Percentiles rank a stretch among this genome's conserved stretches.
Conservation (phyloP, 2,888 invertebrate species). For the Spodoptera exigua region DNA sequence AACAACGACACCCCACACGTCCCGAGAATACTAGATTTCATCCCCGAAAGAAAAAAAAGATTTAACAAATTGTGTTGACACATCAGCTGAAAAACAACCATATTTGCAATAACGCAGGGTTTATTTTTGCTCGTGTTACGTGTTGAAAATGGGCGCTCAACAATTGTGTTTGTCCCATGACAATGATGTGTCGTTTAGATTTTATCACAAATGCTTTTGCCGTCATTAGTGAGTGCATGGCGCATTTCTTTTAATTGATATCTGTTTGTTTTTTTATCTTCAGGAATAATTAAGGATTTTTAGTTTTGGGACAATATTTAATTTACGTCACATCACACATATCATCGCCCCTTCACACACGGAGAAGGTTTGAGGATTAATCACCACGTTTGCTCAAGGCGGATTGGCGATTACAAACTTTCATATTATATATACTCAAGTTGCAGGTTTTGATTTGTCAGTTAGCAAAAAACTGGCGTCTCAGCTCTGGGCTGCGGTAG, state of each 20-base stretch:
- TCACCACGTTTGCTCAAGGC: no score
- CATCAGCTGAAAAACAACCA: slow-evolving; percentile 20
- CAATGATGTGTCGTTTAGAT: slow-evolving; percentile 77
- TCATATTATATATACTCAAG: no score
- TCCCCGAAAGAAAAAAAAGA: slow-evolving; percentile 56
- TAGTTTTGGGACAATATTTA: slow-evolving; percentile 35
- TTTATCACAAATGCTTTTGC: slow-evolving; percentile 73
- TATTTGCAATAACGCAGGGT: not conserved
- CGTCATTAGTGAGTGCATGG: slow-evolving; percentile 72
- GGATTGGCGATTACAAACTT: no score
- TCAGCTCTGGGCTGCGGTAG: no score
- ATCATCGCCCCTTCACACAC: no score
- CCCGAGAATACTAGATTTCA: slow-evolving; percentile 58
- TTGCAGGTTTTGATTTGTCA: no score
- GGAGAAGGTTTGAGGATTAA: no score
- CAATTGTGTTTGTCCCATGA: slow-evolving; percentile 70
- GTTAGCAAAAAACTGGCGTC: no score
- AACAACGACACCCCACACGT: slow-evolving; percentile 37
- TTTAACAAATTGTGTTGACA: slow-evolving; percentile 52
- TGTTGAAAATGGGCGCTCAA: slow-evolving; percentile 38
- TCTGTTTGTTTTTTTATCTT: slow-evolving; percentile 35
- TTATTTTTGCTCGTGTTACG: slow-evolving; percentile 6
- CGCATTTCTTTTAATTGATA: slow-evolving; percentile 49
- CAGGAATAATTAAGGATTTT: slow-evolving; percentile 38
- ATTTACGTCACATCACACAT: no score